Evolutionary conservation across 2,113 vertebrate genomes (phyloP).

Genomic region (Melanocharis versteri): DNA sequence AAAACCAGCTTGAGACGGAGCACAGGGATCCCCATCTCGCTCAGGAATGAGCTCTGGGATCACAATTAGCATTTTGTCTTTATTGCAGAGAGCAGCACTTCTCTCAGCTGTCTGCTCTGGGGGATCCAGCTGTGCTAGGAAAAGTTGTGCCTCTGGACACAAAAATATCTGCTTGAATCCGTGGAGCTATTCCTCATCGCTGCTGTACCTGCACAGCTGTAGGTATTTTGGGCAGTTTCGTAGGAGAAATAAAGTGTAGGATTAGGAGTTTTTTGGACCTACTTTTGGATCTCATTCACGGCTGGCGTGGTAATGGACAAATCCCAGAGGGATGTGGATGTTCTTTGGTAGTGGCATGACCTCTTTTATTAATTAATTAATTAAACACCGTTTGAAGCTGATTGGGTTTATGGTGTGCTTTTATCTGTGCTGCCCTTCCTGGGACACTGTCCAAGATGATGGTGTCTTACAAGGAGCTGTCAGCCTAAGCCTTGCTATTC

Average conservation of each 20-base stretch:
- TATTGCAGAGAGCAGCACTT: accelerated
- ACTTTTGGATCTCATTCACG: not conserved
- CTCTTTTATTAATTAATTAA: not conserved
- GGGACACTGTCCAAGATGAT: not conserved
- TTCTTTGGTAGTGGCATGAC: not conserved
- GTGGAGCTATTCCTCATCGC: accelerated
- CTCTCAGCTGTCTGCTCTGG: not conserved
- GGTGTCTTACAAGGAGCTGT: not conserved
- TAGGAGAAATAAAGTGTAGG: accelerated
- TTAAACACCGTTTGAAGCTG: not conserved
- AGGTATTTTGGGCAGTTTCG: not conserved
- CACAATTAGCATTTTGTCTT: not conserved
- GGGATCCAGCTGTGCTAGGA: not conserved
- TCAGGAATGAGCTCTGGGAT: not conserved
- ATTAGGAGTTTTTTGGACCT: not conserved
- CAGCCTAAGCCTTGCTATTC: not conserved
- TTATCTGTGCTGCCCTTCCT: not conserved
- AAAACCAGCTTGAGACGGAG: accelerated
- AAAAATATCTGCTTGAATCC: not conserved
- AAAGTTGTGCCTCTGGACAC: not conserved
- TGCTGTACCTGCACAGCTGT: not conserved
- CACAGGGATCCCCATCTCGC: not conserved
- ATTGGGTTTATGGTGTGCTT: not conserved
- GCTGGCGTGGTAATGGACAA: accelerated
- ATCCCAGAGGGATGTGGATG: not conserved